These are phyloP conservation scores for Brevipalpus yothersi DNA, from an alignment of 1,140 invertebrate genomes.

Conservation along the genomic window DNA sequence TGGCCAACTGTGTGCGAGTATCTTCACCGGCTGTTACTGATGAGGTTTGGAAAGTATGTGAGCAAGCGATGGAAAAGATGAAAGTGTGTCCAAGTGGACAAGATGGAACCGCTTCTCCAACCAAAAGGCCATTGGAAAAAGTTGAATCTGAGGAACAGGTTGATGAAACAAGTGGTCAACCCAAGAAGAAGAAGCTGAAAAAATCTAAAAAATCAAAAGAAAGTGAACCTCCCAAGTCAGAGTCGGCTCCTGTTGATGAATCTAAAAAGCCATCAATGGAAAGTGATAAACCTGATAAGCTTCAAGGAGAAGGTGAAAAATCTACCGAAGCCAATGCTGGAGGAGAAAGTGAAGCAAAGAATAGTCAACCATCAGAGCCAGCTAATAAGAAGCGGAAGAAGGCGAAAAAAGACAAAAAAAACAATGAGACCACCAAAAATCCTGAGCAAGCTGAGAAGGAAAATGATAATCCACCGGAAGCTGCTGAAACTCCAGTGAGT, in stretches of 20 bases:
- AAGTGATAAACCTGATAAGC: background rate
- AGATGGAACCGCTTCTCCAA: background rate
- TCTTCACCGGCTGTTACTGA: background rate
- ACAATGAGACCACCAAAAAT: background rate
- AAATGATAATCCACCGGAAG: background rate
- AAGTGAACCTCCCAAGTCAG: background rate
- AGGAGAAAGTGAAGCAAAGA: background rate
- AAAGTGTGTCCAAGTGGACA: background rate
- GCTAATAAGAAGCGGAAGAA: background rate
- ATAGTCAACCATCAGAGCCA: background rate
- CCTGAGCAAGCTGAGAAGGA: background rate
- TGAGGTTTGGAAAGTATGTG: background rate
- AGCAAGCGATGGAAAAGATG: background rate
- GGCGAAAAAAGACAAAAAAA: background rate
- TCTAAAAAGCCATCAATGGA: background rate
- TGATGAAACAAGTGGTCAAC: background rate
- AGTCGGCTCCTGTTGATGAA: no score
- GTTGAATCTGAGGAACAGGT: background rate
- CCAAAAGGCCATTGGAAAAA: background rate
- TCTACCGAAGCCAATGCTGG: background rate
- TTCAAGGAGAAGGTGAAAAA: background rate
- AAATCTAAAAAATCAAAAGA: background rate
- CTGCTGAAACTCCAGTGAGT: no score
- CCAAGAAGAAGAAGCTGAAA: background rate
- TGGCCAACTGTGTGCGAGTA: slow-evolving; percentile 20